These are phyloP conservation scores for Ganaspis sp. DNA, from an alignment of 1,140 invertebrate genomes.

Conservation along the genomic window DNA sequence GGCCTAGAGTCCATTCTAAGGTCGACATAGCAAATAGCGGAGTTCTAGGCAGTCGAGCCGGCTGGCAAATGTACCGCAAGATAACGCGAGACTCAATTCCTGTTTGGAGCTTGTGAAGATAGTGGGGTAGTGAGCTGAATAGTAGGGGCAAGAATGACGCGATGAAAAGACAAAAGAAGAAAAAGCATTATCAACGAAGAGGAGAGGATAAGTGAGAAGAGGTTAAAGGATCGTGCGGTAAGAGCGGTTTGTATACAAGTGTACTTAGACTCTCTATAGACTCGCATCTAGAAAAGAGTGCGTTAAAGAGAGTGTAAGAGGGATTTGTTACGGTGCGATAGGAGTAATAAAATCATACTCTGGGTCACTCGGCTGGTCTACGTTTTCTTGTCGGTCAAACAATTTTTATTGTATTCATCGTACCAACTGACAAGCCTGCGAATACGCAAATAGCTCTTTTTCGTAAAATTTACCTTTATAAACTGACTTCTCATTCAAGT, in stretches of 20 bases:
- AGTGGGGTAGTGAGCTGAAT: slow-evolving; percentile 27
- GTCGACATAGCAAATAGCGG: slow-evolving; percentile 60
- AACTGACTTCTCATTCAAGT: slow-evolving; percentile 21
- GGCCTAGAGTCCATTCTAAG: slow-evolving; percentile 21
- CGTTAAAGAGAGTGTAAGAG: neutral
- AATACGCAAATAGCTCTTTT: neutral
- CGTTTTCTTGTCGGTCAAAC: slow-evolving; percentile 52
- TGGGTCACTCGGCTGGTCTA: slow-evolving; percentile 63
- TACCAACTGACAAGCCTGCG: slow-evolving; percentile 47
- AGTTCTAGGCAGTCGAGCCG: slow-evolving; percentile 58
- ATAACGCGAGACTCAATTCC: slow-evolving; percentile 55
- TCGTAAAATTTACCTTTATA: slow-evolving; percentile 6
- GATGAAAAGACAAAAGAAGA: slow-evolving; percentile 33
- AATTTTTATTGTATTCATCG: slow-evolving; percentile 36
- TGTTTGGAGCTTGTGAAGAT: slow-evolving; percentile 48
- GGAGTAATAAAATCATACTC: slow-evolving; percentile 54
- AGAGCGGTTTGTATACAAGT: neutral
- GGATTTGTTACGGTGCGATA: neutral
- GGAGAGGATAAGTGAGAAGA: slow-evolving; percentile 36
- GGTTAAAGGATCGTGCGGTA: slow-evolving; percentile 35
- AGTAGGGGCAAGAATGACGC: slow-evolving; percentile 16
- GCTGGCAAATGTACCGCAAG: slow-evolving; percentile 70
- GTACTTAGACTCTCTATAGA: slow-evolving; percentile 47
- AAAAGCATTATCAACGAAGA: neutral
- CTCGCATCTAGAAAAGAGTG: too few relatives aligned